Evolutionary conservation across 1,140 invertebrate genomes (phyloP).

Genomic region (Nebria ingens): DNA sequence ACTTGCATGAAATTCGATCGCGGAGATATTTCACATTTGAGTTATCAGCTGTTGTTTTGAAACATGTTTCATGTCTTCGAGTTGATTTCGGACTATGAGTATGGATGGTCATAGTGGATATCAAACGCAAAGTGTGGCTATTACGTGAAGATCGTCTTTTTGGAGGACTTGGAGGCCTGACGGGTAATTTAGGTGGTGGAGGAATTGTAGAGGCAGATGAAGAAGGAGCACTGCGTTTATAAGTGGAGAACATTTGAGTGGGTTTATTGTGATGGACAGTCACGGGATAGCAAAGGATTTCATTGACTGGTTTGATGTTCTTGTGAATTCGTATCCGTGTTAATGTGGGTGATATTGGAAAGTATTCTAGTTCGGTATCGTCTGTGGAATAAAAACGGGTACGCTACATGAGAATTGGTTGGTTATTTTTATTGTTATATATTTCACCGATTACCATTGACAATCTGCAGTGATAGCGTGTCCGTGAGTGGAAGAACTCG

Average conservation of each 20-base stretch:
- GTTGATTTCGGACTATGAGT: constrained; percentile 22
- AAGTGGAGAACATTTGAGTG: constrained; percentile 36
- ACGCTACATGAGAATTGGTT: neutral
- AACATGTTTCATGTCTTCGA: constrained; percentile 47
- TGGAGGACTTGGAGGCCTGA: constrained; percentile 59
- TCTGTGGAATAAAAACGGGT: constrained; percentile 39
- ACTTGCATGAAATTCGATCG: constrained; percentile 46
- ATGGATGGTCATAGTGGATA: constrained; percentile 40
- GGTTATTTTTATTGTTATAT: constrained; percentile 1
- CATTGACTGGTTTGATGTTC: constrained; percentile 36
- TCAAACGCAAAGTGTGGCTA: constrained; percentile 55
- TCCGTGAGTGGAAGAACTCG: neutral
- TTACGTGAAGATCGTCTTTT: constrained; percentile 60
- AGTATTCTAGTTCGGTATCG: constrained; percentile 64
- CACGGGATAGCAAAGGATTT: constrained; percentile 50
- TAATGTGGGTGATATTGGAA: constrained; percentile 66
- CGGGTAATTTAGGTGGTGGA: constrained; percentile 40
- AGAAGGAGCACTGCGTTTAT: constrained; percentile 42
- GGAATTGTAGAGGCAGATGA: constrained; percentile 29
- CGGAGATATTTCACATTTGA: constrained; percentile 45
- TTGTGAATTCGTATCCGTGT: constrained; percentile 69
- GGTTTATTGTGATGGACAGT: constrained; percentile 31
- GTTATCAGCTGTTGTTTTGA: constrained; percentile 30
- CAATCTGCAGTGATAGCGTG: neutral
- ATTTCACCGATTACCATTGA: constrained; percentile 6